Base-by-base conservation (phyloP, 2,888 invertebrate genomes). In the Thecocarcelia acutangulata region DNA sequence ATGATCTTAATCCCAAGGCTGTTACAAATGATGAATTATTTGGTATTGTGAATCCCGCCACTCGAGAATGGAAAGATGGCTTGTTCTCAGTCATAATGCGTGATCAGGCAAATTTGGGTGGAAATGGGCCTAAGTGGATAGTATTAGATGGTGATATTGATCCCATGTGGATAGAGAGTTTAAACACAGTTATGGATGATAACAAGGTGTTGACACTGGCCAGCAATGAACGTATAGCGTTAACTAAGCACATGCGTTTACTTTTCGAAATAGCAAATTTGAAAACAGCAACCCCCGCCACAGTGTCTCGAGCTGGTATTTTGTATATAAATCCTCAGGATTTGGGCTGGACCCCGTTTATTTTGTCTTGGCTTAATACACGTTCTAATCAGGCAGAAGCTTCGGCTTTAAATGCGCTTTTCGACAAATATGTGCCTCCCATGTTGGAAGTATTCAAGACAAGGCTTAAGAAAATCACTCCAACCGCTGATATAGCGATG, bases 91-190 rank as follows among this genome's bases (percentile, higher is more conserved):
- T 96, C 0, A 93, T 98, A 70, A 97, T 98, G 96, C 92, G 98
- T 83, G 98, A 98, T 88, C 95, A 97, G 92, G 97, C 97, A 0
- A 97, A 97, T 89, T 93, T 97, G 93, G 92, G 94, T 0, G 96
- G 96, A 0, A 95, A 95, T 86, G 95, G 95, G 0, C 95, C 96
- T 0, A 97, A 97, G 89, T 98, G 98, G 98, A 97, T 98, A 86
- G 96, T 98, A 9, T 92, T 97, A 58, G 98, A 98, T 90, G 98
- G 98, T 17, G 98, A 98, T 88, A 98, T 98, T 85, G 98, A 98
- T 92, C 98, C 98, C 1, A 98, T 98, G 97, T 98, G 98, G 98
- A 98, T 98, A 87, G 98, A 98, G 91, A 97, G 97, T 40, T 92
- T 98, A 33, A 98, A 98, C 89, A 98, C 98, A 3, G 94, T 98